Evolutionary conservation across 1,140 invertebrate species (phyloP).

Genomic region (Drosophila micromelanica): DNA sequence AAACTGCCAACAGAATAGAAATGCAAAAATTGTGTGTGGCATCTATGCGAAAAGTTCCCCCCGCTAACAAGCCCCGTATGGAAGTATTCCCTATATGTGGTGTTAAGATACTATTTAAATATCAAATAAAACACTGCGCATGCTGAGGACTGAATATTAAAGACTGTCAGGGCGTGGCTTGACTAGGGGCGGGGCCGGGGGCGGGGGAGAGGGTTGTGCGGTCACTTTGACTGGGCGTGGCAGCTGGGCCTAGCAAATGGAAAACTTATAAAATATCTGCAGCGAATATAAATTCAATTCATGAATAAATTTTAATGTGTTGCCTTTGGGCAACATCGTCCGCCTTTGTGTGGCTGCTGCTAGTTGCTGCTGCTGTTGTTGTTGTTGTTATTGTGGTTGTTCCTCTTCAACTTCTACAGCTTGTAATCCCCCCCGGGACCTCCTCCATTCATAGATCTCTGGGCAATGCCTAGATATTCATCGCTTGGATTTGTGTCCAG

Average conservation of each 20-base stretch:
- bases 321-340: slow-evolving; percentile 51
- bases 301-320: slow-evolving; percentile 80
- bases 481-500: slow-evolving; percentile 11
- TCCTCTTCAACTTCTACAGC: slow-evolving; percentile 13
- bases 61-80: too few relatives aligned
- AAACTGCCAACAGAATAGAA: too few relatives aligned
- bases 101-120: slow-evolving; percentile 33
- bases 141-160: slow-evolving; percentile 4
- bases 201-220: background rate
- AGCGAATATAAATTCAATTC: slow-evolving; percentile 81
- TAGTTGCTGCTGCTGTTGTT: background rate
- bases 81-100: background rate
- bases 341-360: slow-evolving; percentile 47
- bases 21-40: too few relatives aligned
- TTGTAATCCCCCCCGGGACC: background rate
- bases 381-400: background rate
- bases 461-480: slow-evolving; percentile 26
- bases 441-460: slow-evolving; percentile 7
- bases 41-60: too few relatives aligned
- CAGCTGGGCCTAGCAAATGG: slow-evolving; percentile 51
- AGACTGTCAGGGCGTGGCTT: slow-evolving; percentile 3
- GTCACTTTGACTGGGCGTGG: background rate
- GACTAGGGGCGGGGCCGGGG: background rate
- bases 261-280: slow-evolving; percentile 80
- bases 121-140: slow-evolving; percentile 37